Base-by-base conservation (phyloP, 2,797 vertebrate genomes). In the Oceanodroma leucorhoa region DNA sequence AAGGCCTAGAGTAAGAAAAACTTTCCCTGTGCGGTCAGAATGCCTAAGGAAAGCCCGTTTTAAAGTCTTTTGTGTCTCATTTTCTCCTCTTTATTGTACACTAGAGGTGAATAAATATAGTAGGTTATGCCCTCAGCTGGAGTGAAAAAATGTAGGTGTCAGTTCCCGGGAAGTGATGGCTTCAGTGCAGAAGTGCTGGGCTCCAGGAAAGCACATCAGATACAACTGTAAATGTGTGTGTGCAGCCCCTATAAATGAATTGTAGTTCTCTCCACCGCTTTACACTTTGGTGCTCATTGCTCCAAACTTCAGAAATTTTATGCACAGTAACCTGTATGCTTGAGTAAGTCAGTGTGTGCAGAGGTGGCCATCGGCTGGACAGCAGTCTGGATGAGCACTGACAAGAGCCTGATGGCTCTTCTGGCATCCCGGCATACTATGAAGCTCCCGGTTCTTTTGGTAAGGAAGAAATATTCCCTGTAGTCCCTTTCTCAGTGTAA, bases 21-120 rank as follows among this genome's bases (percentile, higher is more conserved):
- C 21, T 64, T 62, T 0, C 8, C 24, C 11, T 62, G 8, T 69
- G 73, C 0, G 0, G 41, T 93, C 48, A 79, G 41, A 78, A 79
- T 65, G 16, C 54, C 70, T 36, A 40, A 46, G 41, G 57, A 93
- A 88, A 61, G 40, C 24, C 48, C 64, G 15, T 22, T 87, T 60
- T 77, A 26, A 81, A 86, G 48, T 60, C 2, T 89, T 70, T 32
- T 38, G 18, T 89, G 43, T 87, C 75, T 93, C 10, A 50, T 60
- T 95, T 90, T 89, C 60, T 85, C 51, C 36, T 92, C 36, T 91
- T 78, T 69, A 83, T 87, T 87, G 41, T 93, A 75, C 45, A 32
- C 43, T 73, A 58, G 92, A 73, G 77, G 43, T 90, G 54, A 53
- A 45, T 73, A 88, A 89, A 82, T 89, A 48, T 2, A 76, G 70